phyloP scores from a whole-genome alignment of 2,797 vertebrate genomes.

The Sphaeramia orbicularis region DNA sequence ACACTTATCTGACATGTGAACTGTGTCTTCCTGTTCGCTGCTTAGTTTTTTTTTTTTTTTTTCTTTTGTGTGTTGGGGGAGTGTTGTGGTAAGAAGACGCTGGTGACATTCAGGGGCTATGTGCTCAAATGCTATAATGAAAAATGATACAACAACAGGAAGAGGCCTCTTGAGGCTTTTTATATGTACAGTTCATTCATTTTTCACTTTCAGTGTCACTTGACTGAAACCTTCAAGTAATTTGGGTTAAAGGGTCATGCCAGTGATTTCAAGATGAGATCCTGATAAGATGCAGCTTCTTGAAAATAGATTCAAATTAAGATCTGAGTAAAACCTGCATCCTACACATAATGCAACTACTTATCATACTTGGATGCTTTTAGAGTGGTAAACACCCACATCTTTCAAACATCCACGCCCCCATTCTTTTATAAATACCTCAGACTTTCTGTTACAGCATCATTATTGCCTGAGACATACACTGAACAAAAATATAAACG shows the following conservation, averaged over 20 bases:
- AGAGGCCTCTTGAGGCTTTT: slow-evolving; percentile 3
- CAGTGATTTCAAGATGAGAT: too few relatives aligned
- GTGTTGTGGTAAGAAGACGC: not conserved
- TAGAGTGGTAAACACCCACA: too few relatives aligned
- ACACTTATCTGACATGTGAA: slow-evolving; percentile 52
- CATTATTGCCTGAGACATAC: too few relatives aligned
- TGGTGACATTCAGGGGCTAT: not conserved
- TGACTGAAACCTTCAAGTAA: not conserved
- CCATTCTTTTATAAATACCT: too few relatives aligned
- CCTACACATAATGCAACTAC: too few relatives aligned
- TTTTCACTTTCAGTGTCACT: not conserved
- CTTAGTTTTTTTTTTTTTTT: not conserved
- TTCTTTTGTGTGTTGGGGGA: not conserved
- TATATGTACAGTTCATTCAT: not conserved
- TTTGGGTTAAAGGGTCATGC: not conserved
- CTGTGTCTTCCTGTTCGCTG: slow-evolving; percentile 55
- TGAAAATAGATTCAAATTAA: too few relatives aligned
- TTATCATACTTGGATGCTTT: too few relatives aligned
- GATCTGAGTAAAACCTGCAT: too few relatives aligned
- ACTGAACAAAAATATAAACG: too few relatives aligned
- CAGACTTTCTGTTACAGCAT: too few relatives aligned
- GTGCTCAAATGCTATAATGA: slow-evolving; percentile 5
- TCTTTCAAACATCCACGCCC: too few relatives aligned
- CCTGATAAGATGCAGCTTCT: too few relatives aligned
- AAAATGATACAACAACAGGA: slow-evolving; percentile 22